A percentile compares a stretch with the other conserved stretches of the same genome.
phyloP scores from a whole-genome alignment of 2,888 invertebrate species.

The Penaeus monodon region DNA sequence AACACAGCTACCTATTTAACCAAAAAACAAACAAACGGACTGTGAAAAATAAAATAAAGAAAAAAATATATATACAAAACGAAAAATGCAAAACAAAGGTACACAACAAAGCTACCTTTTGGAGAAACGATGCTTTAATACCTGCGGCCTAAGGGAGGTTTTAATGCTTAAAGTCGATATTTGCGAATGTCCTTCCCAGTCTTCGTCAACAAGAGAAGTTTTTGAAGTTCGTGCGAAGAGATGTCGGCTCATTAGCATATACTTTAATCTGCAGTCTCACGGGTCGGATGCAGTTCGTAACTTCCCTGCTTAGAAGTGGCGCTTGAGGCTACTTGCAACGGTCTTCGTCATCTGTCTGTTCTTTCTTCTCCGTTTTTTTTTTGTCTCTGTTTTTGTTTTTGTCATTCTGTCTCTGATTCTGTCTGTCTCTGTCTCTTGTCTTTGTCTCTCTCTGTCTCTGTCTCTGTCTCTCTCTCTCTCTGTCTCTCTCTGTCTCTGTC shows the following conservation, averaged over 20 bases:
- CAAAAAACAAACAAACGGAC: not conserved
- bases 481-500: not conserved
- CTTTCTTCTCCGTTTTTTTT: not conserved
- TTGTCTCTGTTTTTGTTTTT: not conserved
- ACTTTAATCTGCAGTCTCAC: no score
- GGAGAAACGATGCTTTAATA: no score
- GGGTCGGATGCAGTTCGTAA: not conserved
- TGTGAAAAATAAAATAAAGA: not conserved
- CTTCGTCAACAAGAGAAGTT: no score
- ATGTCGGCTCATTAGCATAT: no score
- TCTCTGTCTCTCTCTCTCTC: not conserved
- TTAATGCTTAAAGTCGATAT: no score
- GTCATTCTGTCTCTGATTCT: not conserved
- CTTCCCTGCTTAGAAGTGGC: not conserved
- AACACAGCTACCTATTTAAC: not conserved
- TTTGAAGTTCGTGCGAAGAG: no score
- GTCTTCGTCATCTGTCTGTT: not conserved
- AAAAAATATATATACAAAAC: not conserved
- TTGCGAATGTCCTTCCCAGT: no score
- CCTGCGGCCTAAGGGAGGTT: no score
- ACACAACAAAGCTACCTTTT: no score
- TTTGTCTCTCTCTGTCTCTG: not conserved
- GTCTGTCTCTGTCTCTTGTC: conserved; percentile 1
- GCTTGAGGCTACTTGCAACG: not conserved
- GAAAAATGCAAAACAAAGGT: not conserved